phyloP scores from a whole-genome alignment of 2,113 vertebrate genomes.

The Setophaga coronata region DNA sequence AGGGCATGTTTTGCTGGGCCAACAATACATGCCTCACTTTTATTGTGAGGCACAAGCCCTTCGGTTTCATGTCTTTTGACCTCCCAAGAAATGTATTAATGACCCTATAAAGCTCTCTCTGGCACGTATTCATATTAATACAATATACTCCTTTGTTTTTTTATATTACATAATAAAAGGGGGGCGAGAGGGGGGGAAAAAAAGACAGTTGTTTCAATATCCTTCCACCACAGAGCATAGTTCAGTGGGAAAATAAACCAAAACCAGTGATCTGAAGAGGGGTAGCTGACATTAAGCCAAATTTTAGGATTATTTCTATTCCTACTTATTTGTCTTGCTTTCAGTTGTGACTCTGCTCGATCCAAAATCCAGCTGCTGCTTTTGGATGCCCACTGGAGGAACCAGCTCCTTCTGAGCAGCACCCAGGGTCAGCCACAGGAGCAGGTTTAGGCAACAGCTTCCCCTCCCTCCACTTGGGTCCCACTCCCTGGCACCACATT shows the following conservation, averaged over 20 bases:
- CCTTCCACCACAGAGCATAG: neutral
- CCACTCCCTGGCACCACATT: fast-evolving
- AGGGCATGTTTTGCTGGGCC: constrained; percentile 62
- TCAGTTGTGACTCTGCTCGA: neutral
- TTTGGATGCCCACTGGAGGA: neutral
- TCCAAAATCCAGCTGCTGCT: neutral
- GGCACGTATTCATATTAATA: constrained; percentile 68
- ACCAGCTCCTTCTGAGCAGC: neutral
- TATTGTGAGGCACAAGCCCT: constrained; percentile 68
- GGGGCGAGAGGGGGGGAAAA: neutral
- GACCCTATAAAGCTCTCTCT: constrained; percentile 57
- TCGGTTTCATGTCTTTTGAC: constrained; percentile 60
- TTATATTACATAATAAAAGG: constrained; percentile 47
- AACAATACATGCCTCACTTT: constrained; percentile 69
- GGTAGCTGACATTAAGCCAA: neutral
- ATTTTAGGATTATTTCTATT: neutral
- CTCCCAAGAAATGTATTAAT: constrained; percentile 70
- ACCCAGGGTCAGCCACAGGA: neutral
- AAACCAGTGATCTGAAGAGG: neutral
- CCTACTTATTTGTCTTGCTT: neutral
- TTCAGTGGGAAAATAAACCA: neutral
- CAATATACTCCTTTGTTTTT: constrained; percentile 65
- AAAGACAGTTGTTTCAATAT: constrained; percentile 33
- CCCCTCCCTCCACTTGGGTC: neutral
- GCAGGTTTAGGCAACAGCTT: fast-evolving